Base-by-base conservation (phyloP, 2,113 vertebrate species). In the Nansenia antarctica region DNA sequence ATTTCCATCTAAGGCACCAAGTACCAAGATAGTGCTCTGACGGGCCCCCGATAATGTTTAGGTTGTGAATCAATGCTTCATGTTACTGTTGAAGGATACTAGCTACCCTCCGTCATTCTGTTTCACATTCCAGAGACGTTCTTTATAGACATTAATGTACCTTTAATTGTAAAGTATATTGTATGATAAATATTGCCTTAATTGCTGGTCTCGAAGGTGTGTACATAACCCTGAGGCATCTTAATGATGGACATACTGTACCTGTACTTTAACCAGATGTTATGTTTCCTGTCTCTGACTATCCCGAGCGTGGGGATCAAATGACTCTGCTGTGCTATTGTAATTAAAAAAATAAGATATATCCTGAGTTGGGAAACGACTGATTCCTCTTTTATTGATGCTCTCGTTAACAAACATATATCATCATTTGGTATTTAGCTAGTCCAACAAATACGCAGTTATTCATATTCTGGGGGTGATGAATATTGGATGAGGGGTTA, bases 271-370 rank as follows among this genome's bases (percentile, higher is more conserved):
- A 67, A 30, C 26, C 5, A 27, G 64, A 80, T 74, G 73, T n/a
- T 59, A 12, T 60, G 49, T 65, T 64, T 74, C 26, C 32, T 49
- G 75, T 82, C 61, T 69, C 62, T 67, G 72, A 77, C 61, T 53
- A 6, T 35, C 8, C 27, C 7, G 14, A 34, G 45, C 5, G 29
- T 53, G 63, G 35, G 31, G 53, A 22, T 20, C 14, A 54, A 78
- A 73, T 37, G 62, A 59, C 37, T 54, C 61, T 74, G 65, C 64
- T 79, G 80, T 83, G 73, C 73, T 80, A 80, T 74, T 86, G 70
- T 71, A 82, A 89, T 85, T 87, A 90, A 87, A 87, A 87, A 87
- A 7, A 32, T 6, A 58, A 81, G 9, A 73, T 77, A 24, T 73
- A 82, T 71, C 11, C 15, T 8, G 15, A 57, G 12, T 30, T 30